A percentile compares a stretch with the other conserved stretches of the same genome.
phyloP scores from a whole-genome alignment of 2,113 vertebrate genomes.

The Phaethon lepturus region DNA sequence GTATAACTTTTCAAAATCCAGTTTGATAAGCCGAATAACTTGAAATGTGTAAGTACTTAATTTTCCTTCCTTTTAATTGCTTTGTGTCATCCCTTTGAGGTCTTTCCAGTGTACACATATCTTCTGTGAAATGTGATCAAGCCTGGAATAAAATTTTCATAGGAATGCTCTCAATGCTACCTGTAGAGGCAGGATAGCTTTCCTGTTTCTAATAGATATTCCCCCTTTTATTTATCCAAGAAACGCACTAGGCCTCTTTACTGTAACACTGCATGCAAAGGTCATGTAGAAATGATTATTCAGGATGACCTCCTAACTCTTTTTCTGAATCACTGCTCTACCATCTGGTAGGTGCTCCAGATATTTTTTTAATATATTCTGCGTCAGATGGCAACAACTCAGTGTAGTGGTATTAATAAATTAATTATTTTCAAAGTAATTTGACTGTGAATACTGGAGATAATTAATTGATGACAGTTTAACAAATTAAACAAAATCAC shows the following conservation, averaged over 20 bases:
- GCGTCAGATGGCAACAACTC: fast-evolving
- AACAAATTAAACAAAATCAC: neutral
- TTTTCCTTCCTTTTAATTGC: neutral
- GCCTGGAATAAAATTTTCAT: neutral
- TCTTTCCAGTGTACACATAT: neutral
- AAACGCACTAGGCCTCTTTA: neutral
- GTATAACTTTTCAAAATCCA: neutral
- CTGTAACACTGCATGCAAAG: neutral
- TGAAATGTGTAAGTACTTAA: neutral
- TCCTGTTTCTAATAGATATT: neutral
- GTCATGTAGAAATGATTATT: neutral
- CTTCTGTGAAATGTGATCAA: neutral
- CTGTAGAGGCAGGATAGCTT: neutral
- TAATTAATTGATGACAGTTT: neutral
- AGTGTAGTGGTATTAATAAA: neutral
- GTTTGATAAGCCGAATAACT: neutral
- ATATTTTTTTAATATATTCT: neutral
- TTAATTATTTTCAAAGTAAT: neutral
- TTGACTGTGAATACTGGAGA: neutral
- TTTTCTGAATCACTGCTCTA: neutral
- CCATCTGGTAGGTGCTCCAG: neutral
- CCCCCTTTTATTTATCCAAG: neutral
- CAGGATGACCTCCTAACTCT: neutral
- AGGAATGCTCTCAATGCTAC: neutral
- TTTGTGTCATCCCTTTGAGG: neutral